These are phyloP conservation scores for Callipepla squamata DNA, from an alignment of 2,113 vertebrate genomes.

Conservation along the genomic window DNA sequence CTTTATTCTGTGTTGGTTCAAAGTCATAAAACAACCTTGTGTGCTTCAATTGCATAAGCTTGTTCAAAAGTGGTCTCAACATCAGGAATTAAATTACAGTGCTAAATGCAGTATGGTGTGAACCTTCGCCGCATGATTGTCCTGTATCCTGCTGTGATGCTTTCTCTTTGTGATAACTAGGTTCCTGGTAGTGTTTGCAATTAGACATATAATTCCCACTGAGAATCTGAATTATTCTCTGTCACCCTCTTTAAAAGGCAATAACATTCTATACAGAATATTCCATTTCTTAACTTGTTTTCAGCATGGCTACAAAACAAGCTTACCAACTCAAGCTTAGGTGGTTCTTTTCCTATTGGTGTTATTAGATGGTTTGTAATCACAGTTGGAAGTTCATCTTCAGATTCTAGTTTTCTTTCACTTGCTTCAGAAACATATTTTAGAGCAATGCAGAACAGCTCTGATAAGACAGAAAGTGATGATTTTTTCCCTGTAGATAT, in stretches of 20 bases:
- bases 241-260: constrained; percentile 33
- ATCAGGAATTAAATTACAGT: constrained; percentile 43
- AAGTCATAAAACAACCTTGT: constrained; percentile 22
- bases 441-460: background rate
- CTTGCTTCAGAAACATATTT: background rate
- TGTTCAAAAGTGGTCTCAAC: background rate
- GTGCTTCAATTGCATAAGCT: constrained; percentile 37
- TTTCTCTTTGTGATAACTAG: constrained; percentile 27
- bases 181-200: constrained; percentile 28
- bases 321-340: constrained; percentile 5
- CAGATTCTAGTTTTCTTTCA: background rate
- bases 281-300: constrained; percentile 53
- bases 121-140: background rate
- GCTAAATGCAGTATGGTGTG: background rate
- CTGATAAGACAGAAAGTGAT: background rate
- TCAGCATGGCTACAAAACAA: constrained; percentile 22
- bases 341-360: background rate
- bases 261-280: constrained; percentile 34
- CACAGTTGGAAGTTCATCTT: background rate
- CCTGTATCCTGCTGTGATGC: constrained; percentile 9
- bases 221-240: constrained; percentile 43
- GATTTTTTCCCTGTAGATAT: background rate
- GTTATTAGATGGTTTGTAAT: background rate
- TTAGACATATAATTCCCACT: constrained; percentile 37
- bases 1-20: constrained; percentile 14